Evolutionary conservation across 2,797 vertebrate species (phyloP).

Genomic region (Phrynocephalus forsythii): DNA sequence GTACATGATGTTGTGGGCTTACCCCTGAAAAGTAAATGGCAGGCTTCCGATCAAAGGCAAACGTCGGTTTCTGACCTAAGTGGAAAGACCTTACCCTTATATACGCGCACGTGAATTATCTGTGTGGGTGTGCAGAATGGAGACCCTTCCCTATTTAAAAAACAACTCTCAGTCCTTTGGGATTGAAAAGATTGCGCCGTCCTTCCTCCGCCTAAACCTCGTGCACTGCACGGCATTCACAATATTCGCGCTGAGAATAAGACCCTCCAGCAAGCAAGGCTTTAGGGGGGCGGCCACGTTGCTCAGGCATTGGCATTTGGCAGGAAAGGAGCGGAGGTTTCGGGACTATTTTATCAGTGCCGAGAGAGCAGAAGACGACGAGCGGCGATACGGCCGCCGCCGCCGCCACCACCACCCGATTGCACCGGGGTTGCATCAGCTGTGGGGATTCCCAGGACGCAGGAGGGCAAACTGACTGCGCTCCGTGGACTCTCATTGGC

Average conservation of each 20-base stretch:
- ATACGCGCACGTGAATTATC: no score
- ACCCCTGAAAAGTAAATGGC: no score
- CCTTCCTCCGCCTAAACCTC: no score
- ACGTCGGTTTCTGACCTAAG: no score
- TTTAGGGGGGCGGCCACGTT: neutral
- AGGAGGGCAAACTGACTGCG: neutral
- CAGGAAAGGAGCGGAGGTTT: neutral
- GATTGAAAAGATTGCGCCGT: no score
- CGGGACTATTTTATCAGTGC: constrained; percentile 65
- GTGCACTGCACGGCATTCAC: neutral
- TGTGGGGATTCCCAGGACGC: constrained; percentile 9
- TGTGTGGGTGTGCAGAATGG: no score
- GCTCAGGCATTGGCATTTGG: neutral
- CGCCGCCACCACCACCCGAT: neutral
- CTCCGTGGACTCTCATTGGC: neutral
- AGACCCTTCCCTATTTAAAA: no score
- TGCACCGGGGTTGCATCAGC: constrained; percentile 77
- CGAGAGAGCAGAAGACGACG: constrained; percentile 27
- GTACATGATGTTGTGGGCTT: no score
- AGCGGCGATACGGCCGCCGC: accelerated
- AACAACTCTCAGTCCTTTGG: no score
- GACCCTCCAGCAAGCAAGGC: neutral
- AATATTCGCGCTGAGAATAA: neutral
- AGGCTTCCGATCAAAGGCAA: no score
- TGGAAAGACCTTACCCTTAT: no score